phyloP scores from a whole-genome alignment of 2,113 vertebrate genomes.

The Solea senegalensis region DNA sequence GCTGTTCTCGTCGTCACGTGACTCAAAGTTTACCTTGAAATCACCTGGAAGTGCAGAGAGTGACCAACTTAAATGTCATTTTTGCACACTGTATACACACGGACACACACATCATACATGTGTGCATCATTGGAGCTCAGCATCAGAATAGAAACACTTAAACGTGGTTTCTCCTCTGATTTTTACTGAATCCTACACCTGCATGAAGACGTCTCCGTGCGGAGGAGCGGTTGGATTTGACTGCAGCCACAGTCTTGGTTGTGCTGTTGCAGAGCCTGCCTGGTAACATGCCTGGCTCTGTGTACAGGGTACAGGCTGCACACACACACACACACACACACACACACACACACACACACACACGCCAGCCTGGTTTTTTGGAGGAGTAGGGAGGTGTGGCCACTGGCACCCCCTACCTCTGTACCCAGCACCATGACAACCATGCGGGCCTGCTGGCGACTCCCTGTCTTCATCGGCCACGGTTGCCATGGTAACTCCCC shows the following conservation, averaged over 20 bases:
- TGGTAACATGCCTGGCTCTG: constrained; percentile 72
- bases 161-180: too few relatives aligned
- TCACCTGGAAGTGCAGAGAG: too few relatives aligned
- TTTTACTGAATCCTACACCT: constrained; percentile 44
- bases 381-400: constrained; percentile 71
- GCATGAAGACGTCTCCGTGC: constrained; percentile 45
- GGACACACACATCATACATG: too few relatives aligned
- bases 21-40: too few relatives aligned
- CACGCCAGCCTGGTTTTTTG: constrained; percentile 57
- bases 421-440: constrained; percentile 82
- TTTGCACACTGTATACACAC: too few relatives aligned
- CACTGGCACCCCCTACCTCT: constrained; percentile 75
- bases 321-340: constrained; percentile 28
- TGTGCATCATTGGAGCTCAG: too few relatives aligned
- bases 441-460: constrained; percentile 80
- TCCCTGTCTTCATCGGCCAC: constrained; percentile 82
- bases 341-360: constrained; percentile 23
- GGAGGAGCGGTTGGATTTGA: constrained; percentile 39
- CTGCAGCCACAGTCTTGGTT: constrained; percentile 41
- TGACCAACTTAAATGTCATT: too few relatives aligned
- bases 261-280: constrained; percentile 63
- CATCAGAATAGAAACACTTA: too few relatives aligned
- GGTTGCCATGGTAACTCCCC: constrained; percentile 83
- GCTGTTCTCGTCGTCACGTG: too few relatives aligned
- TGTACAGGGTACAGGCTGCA: constrained; percentile 54